Evolutionary conservation across 2,888 invertebrate species (phyloP), one percentile per base, ranked within the genome.

Genomic region (Mantis religiosa): DNA sequence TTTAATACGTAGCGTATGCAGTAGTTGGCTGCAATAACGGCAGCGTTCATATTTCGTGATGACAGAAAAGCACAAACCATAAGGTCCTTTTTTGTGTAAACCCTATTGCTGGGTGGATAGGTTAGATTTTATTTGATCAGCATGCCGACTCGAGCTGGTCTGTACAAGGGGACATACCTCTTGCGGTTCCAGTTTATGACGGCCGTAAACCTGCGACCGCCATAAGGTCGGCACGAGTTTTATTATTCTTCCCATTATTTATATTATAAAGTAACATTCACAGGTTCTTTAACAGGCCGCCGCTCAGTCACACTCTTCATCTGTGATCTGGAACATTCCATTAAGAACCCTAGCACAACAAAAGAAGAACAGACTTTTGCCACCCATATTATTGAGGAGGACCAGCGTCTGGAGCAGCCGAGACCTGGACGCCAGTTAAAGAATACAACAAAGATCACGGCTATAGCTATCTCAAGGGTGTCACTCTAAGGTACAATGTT

Each of bases 101-200:
- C 20, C 54, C 54, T 71, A 25, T n/a, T 20, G 54, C 20, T 71
- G 54, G 54, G 25, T 71, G 54, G 54, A 71, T 71, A 15, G 54
- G 54, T 71, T 82, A 82, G 27, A 82, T 87, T 87, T 87, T 87
- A 87, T 87, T 87, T 82, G 87, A 87, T 87, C 82, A 82, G 82
- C 82, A 82, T 30, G 14, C 87, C 87, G 87, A 82, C 87, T 87
- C 82, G n/a, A 34, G 87, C 25, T 25, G 25, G 47, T 27, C 28
- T 20, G 54, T 20, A 71, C 54, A 71, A 71, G 54, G 14, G 20
- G 82, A 82, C 82, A 82, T 87, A 87, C 87, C 87, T 87, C 82
- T 87, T 41, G 87, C 34, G 30, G 54, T 71, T 71, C 54, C 4
- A 20, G 9, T 87, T 87, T 87, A 87, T 87, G 81, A 41, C 87